These are phyloP conservation scores for Athalia cordata DNA, from an alignment of 2,888 invertebrate species.

Conservation along the genomic window DNA sequence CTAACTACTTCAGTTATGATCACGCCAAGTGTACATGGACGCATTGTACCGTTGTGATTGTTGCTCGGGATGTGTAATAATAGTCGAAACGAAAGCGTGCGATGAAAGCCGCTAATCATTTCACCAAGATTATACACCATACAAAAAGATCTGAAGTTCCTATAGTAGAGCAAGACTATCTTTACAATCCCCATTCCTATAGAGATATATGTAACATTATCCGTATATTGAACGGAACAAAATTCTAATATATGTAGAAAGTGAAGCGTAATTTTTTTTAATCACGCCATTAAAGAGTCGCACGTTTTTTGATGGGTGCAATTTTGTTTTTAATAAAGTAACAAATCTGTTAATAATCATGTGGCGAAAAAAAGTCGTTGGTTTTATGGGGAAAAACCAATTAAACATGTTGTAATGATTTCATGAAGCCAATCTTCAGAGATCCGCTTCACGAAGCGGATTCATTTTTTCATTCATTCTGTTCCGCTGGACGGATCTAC, in stretches of 20 bases:
- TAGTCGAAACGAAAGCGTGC: slow-evolving; percentile 12
- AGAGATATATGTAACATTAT: no score
- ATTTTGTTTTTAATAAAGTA: no score
- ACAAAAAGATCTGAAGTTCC: not conserved
- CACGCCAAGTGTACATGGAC: no score
- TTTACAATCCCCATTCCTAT: not conserved
- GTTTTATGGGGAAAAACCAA: not conserved
- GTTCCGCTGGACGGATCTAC: not conserved
- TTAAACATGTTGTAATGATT: not conserved
- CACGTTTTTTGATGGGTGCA: no score
- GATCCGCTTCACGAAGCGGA: slow-evolving; percentile 8
- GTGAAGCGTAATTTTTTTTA: no score
- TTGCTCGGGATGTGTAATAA: no score
- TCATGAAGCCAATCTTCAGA: not conserved
- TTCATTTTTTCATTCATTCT: not conserved
- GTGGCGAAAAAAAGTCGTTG: not conserved
- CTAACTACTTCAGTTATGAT: no score
- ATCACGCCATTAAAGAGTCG: no score
- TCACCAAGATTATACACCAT: not conserved
- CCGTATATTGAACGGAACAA: no score
- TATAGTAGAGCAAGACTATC: not conserved
- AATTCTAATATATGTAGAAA: no score
- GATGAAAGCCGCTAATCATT: slow-evolving; percentile 23
- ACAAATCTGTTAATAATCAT: no score
- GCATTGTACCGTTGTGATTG: no score